A percentile compares a stretch with the other conserved stretches of the same genome.
Conservation (phyloP, 37 sponge, comb jelly and placozoan species). For the Haliclona indistincta region DNA sequence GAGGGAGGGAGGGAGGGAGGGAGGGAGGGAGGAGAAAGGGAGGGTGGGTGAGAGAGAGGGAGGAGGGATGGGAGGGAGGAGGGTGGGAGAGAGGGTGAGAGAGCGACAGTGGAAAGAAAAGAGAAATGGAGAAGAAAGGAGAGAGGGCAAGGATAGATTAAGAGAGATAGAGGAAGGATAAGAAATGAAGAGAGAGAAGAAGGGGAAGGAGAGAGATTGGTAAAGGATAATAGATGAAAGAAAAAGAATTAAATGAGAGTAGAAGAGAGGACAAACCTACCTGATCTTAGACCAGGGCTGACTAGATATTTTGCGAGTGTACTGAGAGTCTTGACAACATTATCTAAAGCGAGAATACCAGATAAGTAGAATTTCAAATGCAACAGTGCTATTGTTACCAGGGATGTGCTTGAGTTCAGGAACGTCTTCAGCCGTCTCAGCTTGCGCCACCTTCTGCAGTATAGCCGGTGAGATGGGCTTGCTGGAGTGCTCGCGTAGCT, state of each 20-base stretch:
- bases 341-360: constrained; percentile 12
- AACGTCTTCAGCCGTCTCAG: neutral
- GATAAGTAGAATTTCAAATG: neutral
- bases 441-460: neutral
- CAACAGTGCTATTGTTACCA: neutral
- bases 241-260: no score
- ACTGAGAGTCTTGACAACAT: constrained; percentile 53
- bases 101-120: neutral
- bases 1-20: neutral
- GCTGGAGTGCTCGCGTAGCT: constrained; percentile 49
- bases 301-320: constrained; percentile 61
- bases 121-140: neutral
- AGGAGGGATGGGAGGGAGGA: no score
- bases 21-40: neutral
- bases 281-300: neutral
- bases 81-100: no score
- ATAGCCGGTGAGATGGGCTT: neutral
- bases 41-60: no score
- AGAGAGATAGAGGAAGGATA: no score
- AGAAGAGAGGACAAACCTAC: no score
- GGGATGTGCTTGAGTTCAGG: constrained; percentile 1
- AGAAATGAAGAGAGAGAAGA: no score
- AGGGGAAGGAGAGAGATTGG: no score
- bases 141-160: no score
- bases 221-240: no score